Evolutionary conservation across 1,140 invertebrate genomes (phyloP), one percentile per base, ranked within the genome.

Genomic region (Drosophila biarmipes): DNA sequence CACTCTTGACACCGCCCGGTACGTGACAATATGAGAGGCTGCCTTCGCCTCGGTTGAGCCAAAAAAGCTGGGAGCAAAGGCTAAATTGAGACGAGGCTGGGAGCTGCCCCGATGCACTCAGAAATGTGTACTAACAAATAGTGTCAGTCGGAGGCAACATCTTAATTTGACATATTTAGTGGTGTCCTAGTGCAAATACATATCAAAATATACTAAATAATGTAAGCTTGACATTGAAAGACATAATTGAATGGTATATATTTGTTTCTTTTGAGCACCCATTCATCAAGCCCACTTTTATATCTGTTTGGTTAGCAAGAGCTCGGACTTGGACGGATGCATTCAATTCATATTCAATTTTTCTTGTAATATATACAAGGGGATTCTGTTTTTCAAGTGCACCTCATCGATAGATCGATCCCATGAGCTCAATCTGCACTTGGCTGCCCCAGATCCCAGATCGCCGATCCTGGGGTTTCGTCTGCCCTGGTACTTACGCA

Each of bases 1-100:
- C 84, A 89, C 84, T 87, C 78, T 82, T 82, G 79, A 87, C 84
- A 84, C 72, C 79, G 61, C 75, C 64, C 49, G 71, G 66, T 46
- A 87, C 82, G 82, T 87, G 82, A 82, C 78, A 87, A 69, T 78
- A 82, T 86, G 81, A 78, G 73, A 17, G 37, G 53, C 45, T 35
- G 27, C 24, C 15, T 10, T 19, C 34, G 34, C 40, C 59, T 40
- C 54, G 63, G 66, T 35, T 48, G 45, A 51, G 56, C 19, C n/a
- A n/a, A 40, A 38, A 34, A 35, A 38, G 12, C 21, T 12, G 45
- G 46, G 59, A 21, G 49, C 42, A 73, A 63, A 63, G 49, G 49
- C 29, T 63, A 73, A 38, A 55, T 38, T 63, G 68, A 42, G 49
- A 54, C 17, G 45, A 51, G 15, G 45, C 15, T 40, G 19, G 24